Percentiles rank a stretch among this genome's conserved stretches.
Conservation (phyloP, 2,888 invertebrate species). For the Emmelina monodactyla region DNA sequence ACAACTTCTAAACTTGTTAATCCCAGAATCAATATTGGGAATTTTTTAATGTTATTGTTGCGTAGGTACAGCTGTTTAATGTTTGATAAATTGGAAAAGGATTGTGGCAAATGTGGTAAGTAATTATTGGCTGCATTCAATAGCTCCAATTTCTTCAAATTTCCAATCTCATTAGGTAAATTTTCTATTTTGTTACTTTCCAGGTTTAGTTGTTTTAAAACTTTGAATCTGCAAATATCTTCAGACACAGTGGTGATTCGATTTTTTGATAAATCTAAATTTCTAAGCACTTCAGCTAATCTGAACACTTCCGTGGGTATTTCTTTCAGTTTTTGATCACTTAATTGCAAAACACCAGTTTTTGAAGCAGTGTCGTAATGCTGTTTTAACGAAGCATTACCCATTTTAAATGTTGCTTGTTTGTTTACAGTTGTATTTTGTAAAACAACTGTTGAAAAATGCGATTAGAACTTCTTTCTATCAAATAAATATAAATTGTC, state of each 20-base stretch:
- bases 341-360: constrained; percentile 92
- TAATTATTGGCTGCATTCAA: constrained; percentile 84
- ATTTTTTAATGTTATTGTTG: constrained; percentile 78
- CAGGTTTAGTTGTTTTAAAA: constrained; percentile 76
- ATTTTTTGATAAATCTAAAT: constrained; percentile 92
- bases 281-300: constrained; percentile 75
- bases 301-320: constrained; percentile 71
- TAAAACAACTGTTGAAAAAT: neutral
- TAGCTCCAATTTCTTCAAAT: constrained; percentile 75
- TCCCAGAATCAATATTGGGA: constrained; percentile 82
- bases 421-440: neutral
- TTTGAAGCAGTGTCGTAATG: constrained; percentile 95
- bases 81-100: constrained; percentile 69
- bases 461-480: too few species aligned
- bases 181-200: constrained; percentile 83
- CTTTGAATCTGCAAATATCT: constrained; percentile 77
- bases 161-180: constrained; percentile 72
- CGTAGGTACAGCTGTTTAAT: constrained; percentile 79
- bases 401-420: constrained; percentile 72
- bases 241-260: constrained; percentile 80
- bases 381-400: constrained; percentile 87
- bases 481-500: too few species aligned
- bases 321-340: constrained; percentile 82
- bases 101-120: constrained; percentile 70
- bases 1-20: constrained; percentile 85